phyloP scores from a whole-genome alignment of 1,140 invertebrate genomes.

The Meloidogyne chitwoodi region DNA sequence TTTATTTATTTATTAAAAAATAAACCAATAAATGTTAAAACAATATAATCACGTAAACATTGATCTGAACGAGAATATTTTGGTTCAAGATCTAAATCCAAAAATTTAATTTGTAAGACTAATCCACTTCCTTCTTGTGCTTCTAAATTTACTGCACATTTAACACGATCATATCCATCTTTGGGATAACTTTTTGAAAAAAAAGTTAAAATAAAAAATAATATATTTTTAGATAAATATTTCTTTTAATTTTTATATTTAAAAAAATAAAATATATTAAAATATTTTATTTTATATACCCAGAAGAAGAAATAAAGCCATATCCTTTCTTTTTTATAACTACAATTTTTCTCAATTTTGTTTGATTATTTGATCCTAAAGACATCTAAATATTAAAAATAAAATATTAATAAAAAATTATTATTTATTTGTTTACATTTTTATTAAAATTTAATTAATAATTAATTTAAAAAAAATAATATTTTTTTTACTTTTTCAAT shows the following conservation, averaged over 20 bases:
- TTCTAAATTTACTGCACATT: conserved; percentile 30
- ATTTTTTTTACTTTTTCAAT: neutral
- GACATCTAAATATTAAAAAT: neutral
- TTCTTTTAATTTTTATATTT: too few species aligned
- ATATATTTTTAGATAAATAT: too few species aligned
- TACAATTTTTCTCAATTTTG: neutral
- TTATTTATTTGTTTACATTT: too few species aligned
- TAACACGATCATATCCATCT: conserved; percentile 9
- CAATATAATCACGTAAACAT: conserved; percentile 41
- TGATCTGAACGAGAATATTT: conserved; percentile 30
- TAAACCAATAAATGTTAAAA: conserved; percentile 25
- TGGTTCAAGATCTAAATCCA: conserved; percentile 43
- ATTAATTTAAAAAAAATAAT: too few species aligned
- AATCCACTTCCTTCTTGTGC: conserved; percentile 26
- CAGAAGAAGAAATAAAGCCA: neutral
- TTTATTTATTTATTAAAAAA: neutral
- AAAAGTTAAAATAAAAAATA: neutral
- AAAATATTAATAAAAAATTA: too few species aligned
- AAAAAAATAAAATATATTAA: too few species aligned
- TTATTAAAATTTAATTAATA: too few species aligned
- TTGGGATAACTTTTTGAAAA: conserved; percentile 1
- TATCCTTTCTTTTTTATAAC: neutral
- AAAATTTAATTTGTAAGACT: conserved; percentile 36
- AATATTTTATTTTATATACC: too few species aligned
- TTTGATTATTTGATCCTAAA: neutral